phyloP scores from a whole-genome alignment of 1,140 invertebrate species.

The Cotesia glomerata region DNA sequence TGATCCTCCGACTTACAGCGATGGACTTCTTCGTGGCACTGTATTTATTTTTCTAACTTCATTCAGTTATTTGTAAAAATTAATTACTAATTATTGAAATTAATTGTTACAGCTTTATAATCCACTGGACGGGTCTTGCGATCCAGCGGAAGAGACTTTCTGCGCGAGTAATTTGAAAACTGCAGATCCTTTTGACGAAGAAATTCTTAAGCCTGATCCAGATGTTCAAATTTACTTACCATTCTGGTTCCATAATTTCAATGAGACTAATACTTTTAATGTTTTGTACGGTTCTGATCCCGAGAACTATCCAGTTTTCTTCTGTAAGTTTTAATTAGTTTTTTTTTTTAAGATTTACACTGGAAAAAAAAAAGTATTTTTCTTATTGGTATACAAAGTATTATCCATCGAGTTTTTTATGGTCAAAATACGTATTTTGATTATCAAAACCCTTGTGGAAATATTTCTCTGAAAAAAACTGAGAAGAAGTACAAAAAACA shows the following conservation, averaged over 20 bases:
- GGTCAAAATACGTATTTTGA: no score
- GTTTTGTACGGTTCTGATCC: background rate
- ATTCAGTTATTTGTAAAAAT: background rate
- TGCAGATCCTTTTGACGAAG: conserved; percentile 60
- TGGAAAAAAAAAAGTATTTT: no score
- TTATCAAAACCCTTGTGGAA: no score
- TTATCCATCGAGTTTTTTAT: no score
- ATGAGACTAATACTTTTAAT: background rate
- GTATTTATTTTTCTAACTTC: background rate
- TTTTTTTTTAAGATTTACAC: no score
- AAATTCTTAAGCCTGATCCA: conserved; percentile 73
- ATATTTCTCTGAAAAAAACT: no score
- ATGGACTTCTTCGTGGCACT: conserved; percentile 17
- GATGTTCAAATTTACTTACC: conserved; percentile 79
- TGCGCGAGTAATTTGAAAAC: conserved; percentile 8
- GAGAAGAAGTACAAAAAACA: no score
- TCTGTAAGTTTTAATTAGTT: background rate
- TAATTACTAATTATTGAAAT: background rate
- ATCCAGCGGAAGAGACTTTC: background rate
- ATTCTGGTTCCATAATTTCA: conserved; percentile 76
- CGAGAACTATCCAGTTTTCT: background rate
- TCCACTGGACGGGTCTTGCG: background rate
- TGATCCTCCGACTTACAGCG: conserved; percentile 3
- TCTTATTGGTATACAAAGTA: no score
- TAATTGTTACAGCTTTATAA: background rate